phyloP scores from a whole-genome alignment of 2,888 invertebrate species.

The Eledona agricola region DNA sequence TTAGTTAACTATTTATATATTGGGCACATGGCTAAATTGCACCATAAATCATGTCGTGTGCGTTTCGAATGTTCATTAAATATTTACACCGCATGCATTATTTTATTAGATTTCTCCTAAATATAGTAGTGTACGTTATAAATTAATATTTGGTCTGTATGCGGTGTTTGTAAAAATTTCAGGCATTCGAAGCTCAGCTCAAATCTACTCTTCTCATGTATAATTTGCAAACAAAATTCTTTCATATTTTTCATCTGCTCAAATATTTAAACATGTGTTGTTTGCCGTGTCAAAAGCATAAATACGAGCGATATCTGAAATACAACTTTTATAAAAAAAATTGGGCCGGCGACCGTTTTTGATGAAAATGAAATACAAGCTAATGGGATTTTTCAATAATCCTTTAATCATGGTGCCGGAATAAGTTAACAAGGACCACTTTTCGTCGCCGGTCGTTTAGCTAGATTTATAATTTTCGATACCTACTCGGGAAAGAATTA shows the following conservation, averaged over 20 bases:
- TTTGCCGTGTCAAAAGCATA: conserved; percentile 3
- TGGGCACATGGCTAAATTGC: no score
- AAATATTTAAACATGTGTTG: conserved; percentile 10
- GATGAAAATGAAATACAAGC: not conserved
- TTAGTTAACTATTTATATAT: no score
- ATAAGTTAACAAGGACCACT: conserved; percentile 13
- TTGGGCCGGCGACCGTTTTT: not conserved
- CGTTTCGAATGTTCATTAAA: no score
- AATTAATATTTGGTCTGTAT: conserved; percentile 11
- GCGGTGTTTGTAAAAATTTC: conserved; percentile 10
- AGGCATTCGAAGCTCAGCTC: conserved; percentile 4
- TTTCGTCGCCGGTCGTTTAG: conserved; percentile 11
- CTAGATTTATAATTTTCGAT: conserved; percentile 13
- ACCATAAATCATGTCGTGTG: no score
- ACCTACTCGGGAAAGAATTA: conserved; percentile 5
- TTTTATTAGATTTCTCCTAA: no score
- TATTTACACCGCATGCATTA: no score
- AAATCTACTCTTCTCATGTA: conserved; percentile 14
- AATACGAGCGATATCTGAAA: conserved; percentile 1
- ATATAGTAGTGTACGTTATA: conserved; percentile 1
- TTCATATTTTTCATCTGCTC: conserved; percentile 2
- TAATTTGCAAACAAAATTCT: conserved; percentile 15
- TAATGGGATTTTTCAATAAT: conserved; percentile 10
- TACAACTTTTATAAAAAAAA: conserved; percentile 1
- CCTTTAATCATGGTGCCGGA: conserved; percentile 9